A percentile compares a stretch with the other conserved stretches of the same genome.
Conservation (phyloP, 2,113 vertebrate species). For the Archilochus colubris region DNA sequence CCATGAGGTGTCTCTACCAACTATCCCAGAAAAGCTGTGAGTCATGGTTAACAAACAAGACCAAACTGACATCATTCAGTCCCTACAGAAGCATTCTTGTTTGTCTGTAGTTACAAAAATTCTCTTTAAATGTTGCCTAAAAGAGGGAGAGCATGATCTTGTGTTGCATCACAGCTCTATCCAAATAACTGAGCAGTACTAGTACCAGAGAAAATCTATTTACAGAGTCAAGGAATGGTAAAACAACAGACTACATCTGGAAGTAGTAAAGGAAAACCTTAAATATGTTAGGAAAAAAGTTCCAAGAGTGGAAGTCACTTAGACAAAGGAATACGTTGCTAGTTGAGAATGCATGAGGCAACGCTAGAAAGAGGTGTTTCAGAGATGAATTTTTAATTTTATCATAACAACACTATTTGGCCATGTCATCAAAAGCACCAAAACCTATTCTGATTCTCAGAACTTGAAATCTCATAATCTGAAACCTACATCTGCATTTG, state of each 20-base stretch:
- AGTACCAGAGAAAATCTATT: constrained; percentile 43
- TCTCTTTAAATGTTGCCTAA: background rate
- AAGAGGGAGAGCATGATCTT: constrained; percentile 1
- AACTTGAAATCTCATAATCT: constrained; percentile 31
- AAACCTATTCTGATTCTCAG: background rate
- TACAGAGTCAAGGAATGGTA: constrained; percentile 25
- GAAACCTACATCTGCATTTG: constrained; percentile 26
- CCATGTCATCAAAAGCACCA: constrained; percentile 42
- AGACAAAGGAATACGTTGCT: constrained; percentile 69
- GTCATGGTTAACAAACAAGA: background rate
- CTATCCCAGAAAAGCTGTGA: background rate
- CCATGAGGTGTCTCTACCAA: constrained; percentile 46
- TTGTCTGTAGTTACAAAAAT: background rate
- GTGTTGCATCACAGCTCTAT: constrained; percentile 4
- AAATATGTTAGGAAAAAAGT: constrained; percentile 53
- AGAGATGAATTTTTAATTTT: constrained; percentile 59
- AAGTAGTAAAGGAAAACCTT: constrained; percentile 67
- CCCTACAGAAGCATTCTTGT: constrained; percentile 6
- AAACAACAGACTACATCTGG: constrained; percentile 65
- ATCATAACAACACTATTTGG: constrained; percentile 64
- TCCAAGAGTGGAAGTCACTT: constrained; percentile 65
- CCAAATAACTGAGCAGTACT: background rate
- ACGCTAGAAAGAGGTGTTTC: constrained; percentile 55
- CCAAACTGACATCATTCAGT: background rate
- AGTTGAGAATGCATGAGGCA: constrained; percentile 67